Conservation (phyloP, 1,140 invertebrate genomes). For the Drosophila ogumai region DNA sequence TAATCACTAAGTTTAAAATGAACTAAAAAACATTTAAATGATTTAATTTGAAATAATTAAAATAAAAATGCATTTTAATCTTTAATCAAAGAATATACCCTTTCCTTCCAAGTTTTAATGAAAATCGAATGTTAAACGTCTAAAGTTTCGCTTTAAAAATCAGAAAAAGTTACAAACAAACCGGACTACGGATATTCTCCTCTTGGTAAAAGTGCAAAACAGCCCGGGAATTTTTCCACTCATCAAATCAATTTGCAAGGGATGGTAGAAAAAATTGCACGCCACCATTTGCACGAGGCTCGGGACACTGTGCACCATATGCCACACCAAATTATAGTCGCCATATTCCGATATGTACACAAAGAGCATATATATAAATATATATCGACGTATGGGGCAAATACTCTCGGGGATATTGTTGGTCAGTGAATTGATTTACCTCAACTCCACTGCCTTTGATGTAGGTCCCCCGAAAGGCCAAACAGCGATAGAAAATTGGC, state of each 20-base stretch:
- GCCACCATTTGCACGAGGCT: not conserved
- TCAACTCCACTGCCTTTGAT: slow-evolving; percentile 43
- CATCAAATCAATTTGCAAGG: slow-evolving; percentile 10
- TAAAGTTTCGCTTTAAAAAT: slow-evolving; percentile 1
- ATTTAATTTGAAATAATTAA: not conserved
- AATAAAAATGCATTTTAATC: no score
- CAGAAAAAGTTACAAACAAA: not conserved
- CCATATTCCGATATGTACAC: slow-evolving; percentile 12
- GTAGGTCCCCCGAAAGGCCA: slow-evolving; percentile 31
- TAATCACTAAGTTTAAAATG: not conserved
- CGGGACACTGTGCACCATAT: slow-evolving; percentile 4
- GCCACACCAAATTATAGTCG: slow-evolving; percentile 33
- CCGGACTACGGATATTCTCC: not conserved
- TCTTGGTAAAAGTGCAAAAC: not conserved
- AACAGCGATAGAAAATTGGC: slow-evolving; percentile 18
- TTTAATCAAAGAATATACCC: not conserved
- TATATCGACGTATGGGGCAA: slow-evolving; percentile 13
- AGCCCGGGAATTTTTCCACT: slow-evolving; percentile 12
- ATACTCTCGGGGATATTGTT: slow-evolving; percentile 32
- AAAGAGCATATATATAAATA: slow-evolving; percentile 1
- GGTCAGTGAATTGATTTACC: slow-evolving; percentile 55
- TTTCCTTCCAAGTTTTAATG: no score
- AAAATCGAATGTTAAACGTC: not conserved
- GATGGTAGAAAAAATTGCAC: slow-evolving; percentile 25
- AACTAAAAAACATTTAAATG: not conserved